Evolutionary conservation across 2,113 vertebrate species (phyloP).

Genomic region (Dolichallabes microphthalmus): DNA sequence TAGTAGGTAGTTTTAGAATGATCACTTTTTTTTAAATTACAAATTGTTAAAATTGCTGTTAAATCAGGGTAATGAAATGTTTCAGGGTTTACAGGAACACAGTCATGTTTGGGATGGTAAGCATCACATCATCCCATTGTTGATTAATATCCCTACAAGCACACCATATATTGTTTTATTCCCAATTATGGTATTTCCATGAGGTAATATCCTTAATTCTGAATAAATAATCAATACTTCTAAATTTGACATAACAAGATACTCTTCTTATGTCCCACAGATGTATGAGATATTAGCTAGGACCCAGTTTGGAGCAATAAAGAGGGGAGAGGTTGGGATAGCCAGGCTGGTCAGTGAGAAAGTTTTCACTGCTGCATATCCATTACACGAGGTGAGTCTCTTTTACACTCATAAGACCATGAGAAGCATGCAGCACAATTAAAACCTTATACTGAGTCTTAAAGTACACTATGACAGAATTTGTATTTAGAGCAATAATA

Average conservation of each 20-base stretch:
- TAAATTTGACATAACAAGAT: neutral
- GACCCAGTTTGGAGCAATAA: constrained; percentile 70
- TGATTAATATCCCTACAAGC: neutral
- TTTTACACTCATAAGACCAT: neutral
- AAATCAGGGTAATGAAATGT: neutral
- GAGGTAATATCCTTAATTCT: neutral
- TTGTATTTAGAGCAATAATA: neutral
- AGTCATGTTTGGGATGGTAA: neutral
- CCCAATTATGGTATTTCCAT: neutral
- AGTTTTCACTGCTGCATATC: constrained; percentile 71
- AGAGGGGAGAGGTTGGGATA: constrained; percentile 72
- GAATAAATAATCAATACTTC: neutral
- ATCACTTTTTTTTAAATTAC: no score
- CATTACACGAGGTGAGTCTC: constrained; percentile 69
- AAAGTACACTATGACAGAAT: neutral
- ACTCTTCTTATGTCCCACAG: constrained; percentile 51
- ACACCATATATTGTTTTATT: neutral
- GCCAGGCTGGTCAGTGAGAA: constrained; percentile 72
- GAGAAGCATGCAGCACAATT: neutral
- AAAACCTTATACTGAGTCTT: neutral
- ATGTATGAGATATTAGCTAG: constrained; percentile 76
- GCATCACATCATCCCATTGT: neutral
- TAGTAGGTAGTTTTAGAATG: neutral
- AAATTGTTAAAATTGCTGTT: neutral
- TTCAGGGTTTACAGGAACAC: neutral